These are phyloP conservation scores for Erinaceus europaeus DNA, from an alignment of 2,113 vertebrate genomes.

Conservation along the genomic window DNA sequence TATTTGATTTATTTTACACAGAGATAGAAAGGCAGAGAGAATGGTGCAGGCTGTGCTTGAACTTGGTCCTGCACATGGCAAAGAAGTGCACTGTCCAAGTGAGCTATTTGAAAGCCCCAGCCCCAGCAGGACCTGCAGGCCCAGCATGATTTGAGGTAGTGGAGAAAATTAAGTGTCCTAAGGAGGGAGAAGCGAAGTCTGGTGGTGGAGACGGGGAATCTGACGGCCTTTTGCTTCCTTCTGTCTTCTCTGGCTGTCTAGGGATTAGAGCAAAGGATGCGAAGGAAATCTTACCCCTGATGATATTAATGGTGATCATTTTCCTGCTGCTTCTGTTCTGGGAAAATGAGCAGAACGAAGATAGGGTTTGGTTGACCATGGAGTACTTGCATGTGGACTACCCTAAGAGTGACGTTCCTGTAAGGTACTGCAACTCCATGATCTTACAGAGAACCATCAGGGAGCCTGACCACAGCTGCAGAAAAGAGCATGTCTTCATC, in stretches of 20 bases:
- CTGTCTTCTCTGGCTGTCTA: neutral
- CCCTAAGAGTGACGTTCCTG: neutral
- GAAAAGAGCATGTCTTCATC: constrained; percentile 64
- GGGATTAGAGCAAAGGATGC: constrained; percentile 38
- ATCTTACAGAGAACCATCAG: constrained; percentile 54
- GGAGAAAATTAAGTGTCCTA: neutral
- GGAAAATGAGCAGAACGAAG: constrained; percentile 53
- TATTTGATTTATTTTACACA: no score
- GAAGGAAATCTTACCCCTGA: constrained; percentile 57
- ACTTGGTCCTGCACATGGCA: no score
- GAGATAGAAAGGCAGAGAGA: no score
- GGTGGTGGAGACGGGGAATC: neutral
- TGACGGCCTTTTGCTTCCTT: neutral
- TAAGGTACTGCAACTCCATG: constrained; percentile 68
- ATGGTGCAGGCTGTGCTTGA: no score
- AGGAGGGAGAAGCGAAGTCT: neutral
- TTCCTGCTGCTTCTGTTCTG: constrained; percentile 68
- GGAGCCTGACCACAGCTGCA: constrained; percentile 55
- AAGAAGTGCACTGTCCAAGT: no score
- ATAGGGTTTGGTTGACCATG: neutral
- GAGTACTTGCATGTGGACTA: constrained; percentile 67
- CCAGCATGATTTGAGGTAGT: constrained; percentile 4
- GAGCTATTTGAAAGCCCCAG: no score
- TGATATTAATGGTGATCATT: constrained; percentile 61
- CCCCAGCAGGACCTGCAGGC: neutral